Percentiles rank a stretch among this genome's conserved stretches.
phyloP scores from a whole-genome alignment of 2,888 invertebrate species.

The Dromius quadrimaculatus region DNA sequence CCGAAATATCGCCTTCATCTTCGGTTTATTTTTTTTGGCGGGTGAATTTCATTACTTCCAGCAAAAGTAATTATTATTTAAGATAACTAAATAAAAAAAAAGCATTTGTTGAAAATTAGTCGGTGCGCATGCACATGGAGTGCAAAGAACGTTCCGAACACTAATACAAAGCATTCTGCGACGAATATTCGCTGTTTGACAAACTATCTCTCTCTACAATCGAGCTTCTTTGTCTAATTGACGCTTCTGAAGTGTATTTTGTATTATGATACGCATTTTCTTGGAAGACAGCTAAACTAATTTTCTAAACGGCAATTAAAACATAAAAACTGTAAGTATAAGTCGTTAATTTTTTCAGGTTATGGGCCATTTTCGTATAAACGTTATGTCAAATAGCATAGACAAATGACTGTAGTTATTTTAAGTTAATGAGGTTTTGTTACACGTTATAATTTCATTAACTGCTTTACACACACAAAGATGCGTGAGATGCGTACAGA shows the following conservation, averaged over 20 bases:
- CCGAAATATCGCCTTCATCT: constrained; percentile 21
- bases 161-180: too few species aligned
- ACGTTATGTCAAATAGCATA: not conserved
- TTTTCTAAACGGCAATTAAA: too few species aligned
- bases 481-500: constrained; percentile 17
- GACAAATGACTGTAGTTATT: constrained; percentile 3
- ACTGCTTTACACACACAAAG: not conserved
- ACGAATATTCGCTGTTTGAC: too few species aligned
- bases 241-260: not conserved
- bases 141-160: too few species aligned
- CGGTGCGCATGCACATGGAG: too few species aligned
- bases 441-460: constrained; percentile 29
- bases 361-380: not conserved
- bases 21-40: constrained; percentile 8
- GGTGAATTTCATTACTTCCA: constrained; percentile 7
- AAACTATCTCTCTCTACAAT: too few species aligned
- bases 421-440: constrained; percentile 20
- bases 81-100: too few species aligned
- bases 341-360: not conserved
- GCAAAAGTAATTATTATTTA: constrained; percentile 11
- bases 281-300: too few species aligned
- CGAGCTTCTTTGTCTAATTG: too few species aligned
- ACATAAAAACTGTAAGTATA: too few species aligned
- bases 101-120: too few species aligned
- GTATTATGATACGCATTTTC: not conserved